Evolutionary conservation across 2,113 vertebrate species (phyloP), one percentile per base, ranked within the genome.

Genomic region (Alethe castanea): DNA sequence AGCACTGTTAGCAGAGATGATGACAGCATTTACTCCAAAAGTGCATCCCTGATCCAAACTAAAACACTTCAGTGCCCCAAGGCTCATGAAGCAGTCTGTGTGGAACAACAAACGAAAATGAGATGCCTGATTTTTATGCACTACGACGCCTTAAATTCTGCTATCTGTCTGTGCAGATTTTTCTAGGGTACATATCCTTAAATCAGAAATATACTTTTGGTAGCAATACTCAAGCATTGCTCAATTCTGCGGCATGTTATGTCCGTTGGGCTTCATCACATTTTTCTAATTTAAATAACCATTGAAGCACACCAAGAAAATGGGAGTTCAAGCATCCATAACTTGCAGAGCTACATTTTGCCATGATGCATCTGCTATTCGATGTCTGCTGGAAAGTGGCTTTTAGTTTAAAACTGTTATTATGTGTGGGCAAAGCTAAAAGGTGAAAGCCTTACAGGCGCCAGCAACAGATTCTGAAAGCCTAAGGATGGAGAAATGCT

Each of bases 1-100:
- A 80, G 82, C 81, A 35, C 62, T 50, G 38, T 57, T 61, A 90
- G 36, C 54, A 77, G 74, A 92, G 33, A 78, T 40, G 62, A 73
- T 80, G 48, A 62, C 64, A 77, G 56, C 35, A 47, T 64, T 80
- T 79, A 69, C 44, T 91, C 57, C 48, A 45, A 60, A 88, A 95
- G 19, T 45, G 54, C 62, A 80, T 72, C 79, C 45, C 48, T 29
- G 48, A 60, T 81, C 66, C 66, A 80, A 67, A 82, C 40, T 38
- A 72, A 76, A 87, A 71, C 61, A 60, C 53, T 56, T 40, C 54
- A 82, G n/a, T n/a, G 40, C 53, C 88, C 61, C 53, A 48, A 64
- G 70, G 78, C 78, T 79, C 61, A 56, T 35, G 44, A 87, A 81
- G 44, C 28, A 76, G 78, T n/a, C 36, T 82, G n/a, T 59, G 56